These are phyloP conservation scores for Condylura cristata DNA, from an alignment of 2,113 vertebrate species.

Conservation along the genomic window DNA sequence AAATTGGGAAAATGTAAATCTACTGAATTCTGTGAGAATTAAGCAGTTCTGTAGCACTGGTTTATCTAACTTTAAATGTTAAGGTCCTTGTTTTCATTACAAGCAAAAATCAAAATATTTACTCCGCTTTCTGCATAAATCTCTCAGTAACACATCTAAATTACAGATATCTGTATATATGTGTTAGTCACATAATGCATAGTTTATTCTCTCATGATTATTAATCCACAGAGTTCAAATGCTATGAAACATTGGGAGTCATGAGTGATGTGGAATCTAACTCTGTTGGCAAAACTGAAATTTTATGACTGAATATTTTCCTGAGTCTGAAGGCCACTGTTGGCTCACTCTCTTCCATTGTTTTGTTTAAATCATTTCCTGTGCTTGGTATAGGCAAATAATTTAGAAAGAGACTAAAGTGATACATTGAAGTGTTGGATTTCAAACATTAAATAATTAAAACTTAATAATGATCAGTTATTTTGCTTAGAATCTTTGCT, in stretches of 20 bases:
- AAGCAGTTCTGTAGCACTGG: background rate
- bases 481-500: background rate
- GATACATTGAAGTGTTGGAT: background rate
- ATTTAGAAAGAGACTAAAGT: background rate
- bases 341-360: background rate
- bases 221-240: background rate
- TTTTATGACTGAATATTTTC: background rate
- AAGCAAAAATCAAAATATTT: constrained; percentile 22
- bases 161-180: background rate
- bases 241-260: background rate
- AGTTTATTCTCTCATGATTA: background rate
- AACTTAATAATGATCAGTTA: background rate
- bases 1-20: constrained; percentile 10
- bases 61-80: background rate
- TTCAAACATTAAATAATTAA: background rate
- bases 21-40: background rate
- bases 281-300: background rate
- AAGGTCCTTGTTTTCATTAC: constrained; percentile 15
- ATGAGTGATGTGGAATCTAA: background rate
- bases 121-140: background rate
- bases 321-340: background rate
- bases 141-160: background rate
- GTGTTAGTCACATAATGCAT: background rate
- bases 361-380: background rate
- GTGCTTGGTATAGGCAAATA: too few relatives aligned